phyloP scores from a whole-genome alignment of 2,113 vertebrate genomes.

The Corythaixoides concolor region DNA sequence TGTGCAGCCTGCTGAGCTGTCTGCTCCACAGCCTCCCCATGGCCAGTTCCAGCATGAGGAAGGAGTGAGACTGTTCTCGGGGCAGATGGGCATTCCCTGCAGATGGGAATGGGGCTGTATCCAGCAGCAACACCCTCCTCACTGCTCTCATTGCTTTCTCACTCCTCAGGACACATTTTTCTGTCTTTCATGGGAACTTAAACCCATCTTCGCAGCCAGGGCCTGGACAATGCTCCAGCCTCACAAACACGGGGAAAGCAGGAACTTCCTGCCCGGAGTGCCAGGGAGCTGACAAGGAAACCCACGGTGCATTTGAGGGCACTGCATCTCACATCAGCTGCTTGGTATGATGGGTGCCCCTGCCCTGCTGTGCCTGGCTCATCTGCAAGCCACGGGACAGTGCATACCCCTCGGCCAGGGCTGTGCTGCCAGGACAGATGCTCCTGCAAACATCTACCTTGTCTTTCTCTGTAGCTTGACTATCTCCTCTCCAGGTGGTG shows the following conservation, averaged over 20 bases:
- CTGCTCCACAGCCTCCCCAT: background rate
- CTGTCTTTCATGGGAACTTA: background rate
- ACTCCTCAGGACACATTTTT: background rate
- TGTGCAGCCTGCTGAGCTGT: background rate
- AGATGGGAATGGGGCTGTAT: background rate
- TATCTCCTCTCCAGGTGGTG: background rate
- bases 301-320: background rate
- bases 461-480: background rate
- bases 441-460: background rate
- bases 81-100: background rate
- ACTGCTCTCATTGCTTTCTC: background rate
- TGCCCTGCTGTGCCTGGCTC: background rate
- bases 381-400: accelerated
- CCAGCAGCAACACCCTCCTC: background rate
- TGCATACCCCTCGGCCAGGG: background rate
- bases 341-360: too few relatives aligned
- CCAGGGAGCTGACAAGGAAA: background rate
- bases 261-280: background rate
- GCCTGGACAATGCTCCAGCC: background rate
- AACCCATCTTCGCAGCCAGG: background rate
- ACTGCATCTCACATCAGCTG: background rate
- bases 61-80: background rate
- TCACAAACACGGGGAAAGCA: background rate
- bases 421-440: background rate
- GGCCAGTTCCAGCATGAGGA: background rate